Percentiles rank a stretch among this genome's conserved stretches.
These are phyloP conservation scores for Leiothrix lutea DNA, from an alignment of 2,113 vertebrate genomes.

Conservation along the genomic window DNA sequence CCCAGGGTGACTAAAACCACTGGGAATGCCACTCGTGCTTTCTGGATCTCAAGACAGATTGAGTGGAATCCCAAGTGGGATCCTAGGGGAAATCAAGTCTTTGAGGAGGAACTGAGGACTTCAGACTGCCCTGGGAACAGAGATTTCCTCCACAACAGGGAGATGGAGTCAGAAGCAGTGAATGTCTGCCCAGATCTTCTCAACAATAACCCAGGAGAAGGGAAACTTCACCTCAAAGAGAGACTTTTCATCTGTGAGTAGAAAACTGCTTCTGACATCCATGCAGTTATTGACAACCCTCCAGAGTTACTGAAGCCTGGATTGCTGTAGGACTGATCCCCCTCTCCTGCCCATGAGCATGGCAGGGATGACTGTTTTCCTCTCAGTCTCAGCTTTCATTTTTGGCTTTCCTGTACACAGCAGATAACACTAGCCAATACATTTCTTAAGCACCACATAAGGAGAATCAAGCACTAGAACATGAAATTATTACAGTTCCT, in stretches of 20 bases:
- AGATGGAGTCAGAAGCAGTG: neutral
- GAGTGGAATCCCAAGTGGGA: neutral
- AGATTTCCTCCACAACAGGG: fast-evolving
- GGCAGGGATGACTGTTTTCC: neutral
- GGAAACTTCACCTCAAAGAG: neutral
- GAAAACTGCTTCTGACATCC: neutral
- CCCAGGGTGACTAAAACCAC: neutral
- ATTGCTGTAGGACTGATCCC: neutral
- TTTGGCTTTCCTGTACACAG: neutral
- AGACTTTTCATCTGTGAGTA: neutral
- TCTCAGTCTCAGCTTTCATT: neutral
- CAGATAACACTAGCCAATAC: neutral
- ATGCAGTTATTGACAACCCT: no score
- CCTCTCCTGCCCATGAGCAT: neutral
- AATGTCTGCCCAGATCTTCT: neutral
- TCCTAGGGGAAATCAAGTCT: neutral
- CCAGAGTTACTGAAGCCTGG: neutral
- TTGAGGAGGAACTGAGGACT: neutral
- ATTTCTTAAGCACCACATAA: fast-evolving
- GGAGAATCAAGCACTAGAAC: neutral
- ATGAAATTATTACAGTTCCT: neutral
- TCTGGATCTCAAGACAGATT: neutral
- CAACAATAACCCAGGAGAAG: neutral
- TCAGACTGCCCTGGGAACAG: neutral
- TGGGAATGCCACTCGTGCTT: neutral